Evolutionary conservation across 2,113 vertebrate species (phyloP).

Genomic region (Galeopterus variegatus): DNA sequence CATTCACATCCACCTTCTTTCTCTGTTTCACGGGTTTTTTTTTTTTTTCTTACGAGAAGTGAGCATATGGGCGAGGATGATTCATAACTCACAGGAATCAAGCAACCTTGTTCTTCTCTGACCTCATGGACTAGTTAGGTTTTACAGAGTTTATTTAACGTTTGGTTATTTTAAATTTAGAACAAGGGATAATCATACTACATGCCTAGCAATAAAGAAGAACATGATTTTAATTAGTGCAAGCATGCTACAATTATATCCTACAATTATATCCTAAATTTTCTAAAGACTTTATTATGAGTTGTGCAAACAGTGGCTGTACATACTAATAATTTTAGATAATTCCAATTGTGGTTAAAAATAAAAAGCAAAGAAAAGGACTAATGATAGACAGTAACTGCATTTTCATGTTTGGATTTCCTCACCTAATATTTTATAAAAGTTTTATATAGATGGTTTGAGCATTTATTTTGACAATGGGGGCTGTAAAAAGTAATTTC

Average conservation of each 20-base stretch:
- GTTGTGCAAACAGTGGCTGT: not conserved
- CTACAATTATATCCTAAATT: not conserved
- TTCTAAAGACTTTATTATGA: constrained; percentile 32
- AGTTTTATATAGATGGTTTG: not conserved
- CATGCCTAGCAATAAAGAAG: constrained; percentile 15
- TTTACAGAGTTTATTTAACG: constrained; percentile 14
- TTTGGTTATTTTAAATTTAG: constrained; percentile 45
- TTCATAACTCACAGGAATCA: not conserved
- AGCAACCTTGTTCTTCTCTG: not conserved
- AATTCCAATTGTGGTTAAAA: not conserved
- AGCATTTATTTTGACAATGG: constrained; percentile 50
- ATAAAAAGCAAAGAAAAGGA: not conserved
- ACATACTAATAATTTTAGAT: constrained; percentile 48
- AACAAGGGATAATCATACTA: constrained; percentile 52
- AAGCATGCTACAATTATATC: not conserved
- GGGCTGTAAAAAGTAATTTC: constrained; percentile 39
- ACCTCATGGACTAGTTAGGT: not conserved
- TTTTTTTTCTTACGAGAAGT: not conserved
- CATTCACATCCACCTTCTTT: not conserved
- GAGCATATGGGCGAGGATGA: not conserved
- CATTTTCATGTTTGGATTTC: constrained; percentile 47
- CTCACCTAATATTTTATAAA: constrained; percentile 53
- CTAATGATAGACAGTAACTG: constrained; percentile 38
- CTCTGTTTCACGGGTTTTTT: constrained; percentile 10
- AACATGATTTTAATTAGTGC: not conserved